Base-by-base conservation (phyloP, 2,797 vertebrate species). In the Amblyopsis hoosieri region DNA sequence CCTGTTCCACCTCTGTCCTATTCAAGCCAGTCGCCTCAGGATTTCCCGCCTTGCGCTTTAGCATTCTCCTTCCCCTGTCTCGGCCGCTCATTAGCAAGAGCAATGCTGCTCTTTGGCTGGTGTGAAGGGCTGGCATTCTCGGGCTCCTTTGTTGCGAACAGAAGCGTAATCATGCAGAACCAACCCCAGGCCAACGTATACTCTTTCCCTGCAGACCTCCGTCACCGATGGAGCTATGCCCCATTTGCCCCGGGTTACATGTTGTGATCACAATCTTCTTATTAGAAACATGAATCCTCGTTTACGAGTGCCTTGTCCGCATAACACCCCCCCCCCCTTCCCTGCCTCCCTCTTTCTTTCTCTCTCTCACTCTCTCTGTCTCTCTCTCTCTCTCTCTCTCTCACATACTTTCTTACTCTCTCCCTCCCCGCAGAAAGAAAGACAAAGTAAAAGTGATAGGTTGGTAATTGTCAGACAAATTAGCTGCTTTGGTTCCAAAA, bases 151-250 rank as follows among this genome's bases (percentile, higher is more conserved):
- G 78, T 80, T 83, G 47, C 23, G 0, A 51, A 68, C 19, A 59
- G 57, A 70, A 61, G 63, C 64, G 75, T 84, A 88, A 83, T 87
- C 82, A 79, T 80, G 75, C 81, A 72, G 74, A 87, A 85, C 79
- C 69, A 46, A 69, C 10, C 10, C 11, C 11, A 15, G 15, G n/a
- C 15, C 11, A 1, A 54, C 67, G 72, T 62, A 17, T 57, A 15
- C 65, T 58, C 60, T 0, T n/a, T 71, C 57, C 55, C 64, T 49
- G 51, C 58, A 72, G 81, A 79, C 83, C 83, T 84, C 84, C 76
- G 71, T 72, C 64, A 0, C 80, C 71, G 77, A 75, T 71, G 70
- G 65, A 64, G 81, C 78, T 78, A 72, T 50, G 80, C 72, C 74
- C 72, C 84, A 89, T 84, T 90, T 86, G 79, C 75, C 75, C 46